Conservation (phyloP, 2,113 vertebrate species). For the Arvicanthis niloticus region DNA sequence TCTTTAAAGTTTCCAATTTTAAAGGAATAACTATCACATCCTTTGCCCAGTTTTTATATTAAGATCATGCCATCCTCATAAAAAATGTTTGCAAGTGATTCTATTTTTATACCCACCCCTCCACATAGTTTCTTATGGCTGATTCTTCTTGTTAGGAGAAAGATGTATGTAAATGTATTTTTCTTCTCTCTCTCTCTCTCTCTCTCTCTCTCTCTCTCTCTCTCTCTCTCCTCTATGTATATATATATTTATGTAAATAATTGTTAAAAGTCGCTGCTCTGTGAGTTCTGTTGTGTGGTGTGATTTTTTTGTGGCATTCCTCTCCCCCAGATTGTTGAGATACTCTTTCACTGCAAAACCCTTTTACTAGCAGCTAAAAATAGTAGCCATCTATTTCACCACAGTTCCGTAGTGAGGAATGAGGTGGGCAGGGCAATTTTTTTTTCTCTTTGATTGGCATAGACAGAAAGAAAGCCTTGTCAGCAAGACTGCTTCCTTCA, state of each 20-base stretch:
- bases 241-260: not conserved
- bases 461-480: not conserved
- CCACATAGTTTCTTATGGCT: constrained; percentile 19
- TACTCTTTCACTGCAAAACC: not conserved
- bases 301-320: not conserved
- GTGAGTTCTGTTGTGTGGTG: not conserved
- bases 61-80: not conserved
- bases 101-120: not conserved
- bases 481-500: not conserved
- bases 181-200: not conserved
- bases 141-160: not conserved
- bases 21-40: not conserved
- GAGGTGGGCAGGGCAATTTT: not conserved
- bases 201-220: not conserved
- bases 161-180: not conserved
- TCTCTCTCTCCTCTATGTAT: not conserved
- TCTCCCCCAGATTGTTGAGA: not conserved
- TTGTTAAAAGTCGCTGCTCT: not conserved
- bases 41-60: not conserved
- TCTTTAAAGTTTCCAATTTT: not conserved
- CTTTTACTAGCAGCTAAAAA: not conserved
- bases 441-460: constrained; percentile 11
- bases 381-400: not conserved
- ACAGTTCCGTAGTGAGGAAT: not conserved
- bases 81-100: constrained; percentile 11